phyloP scores from a whole-genome alignment of 2,113 vertebrate genomes.

The Centropus bengalensis region DNA sequence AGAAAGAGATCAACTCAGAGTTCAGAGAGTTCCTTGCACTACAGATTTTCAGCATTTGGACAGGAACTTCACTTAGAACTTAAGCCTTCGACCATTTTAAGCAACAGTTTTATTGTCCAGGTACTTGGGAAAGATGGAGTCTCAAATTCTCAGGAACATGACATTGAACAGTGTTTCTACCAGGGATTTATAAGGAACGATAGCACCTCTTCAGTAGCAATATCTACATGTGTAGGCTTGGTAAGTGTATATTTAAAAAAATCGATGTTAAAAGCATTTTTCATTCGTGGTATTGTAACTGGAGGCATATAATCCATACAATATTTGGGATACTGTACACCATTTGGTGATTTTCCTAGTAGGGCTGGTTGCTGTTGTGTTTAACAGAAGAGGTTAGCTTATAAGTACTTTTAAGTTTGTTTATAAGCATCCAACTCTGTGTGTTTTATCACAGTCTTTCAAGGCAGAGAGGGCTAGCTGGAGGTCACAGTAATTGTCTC shows the following conservation, averaged over 20 bases:
- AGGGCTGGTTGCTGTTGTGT: not conserved
- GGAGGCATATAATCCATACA: not conserved
- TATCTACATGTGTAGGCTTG: conserved; percentile 94
- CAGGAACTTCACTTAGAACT: conserved; percentile 92
- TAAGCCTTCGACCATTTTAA: conserved; percentile 84
- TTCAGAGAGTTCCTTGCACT: conserved; percentile 83
- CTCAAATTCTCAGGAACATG: conserved; percentile 70
- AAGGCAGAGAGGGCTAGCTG: not conserved
- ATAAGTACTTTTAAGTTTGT: not conserved
- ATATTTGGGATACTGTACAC: not conserved
- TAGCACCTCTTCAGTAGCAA: conserved; percentile 87
- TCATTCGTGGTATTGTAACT: not conserved
- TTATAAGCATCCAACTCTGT: not conserved
- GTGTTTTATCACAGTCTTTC: not conserved
- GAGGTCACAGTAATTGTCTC: not conserved
- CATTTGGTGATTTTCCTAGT: not conserved
- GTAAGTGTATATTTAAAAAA: conserved; percentile 79
- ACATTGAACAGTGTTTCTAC: conserved; percentile 88
- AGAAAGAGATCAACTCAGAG: conserved; percentile 80
- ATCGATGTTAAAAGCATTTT: not conserved
- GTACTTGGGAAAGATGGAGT: conserved; percentile 83
- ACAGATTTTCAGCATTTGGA: conserved; percentile 91
- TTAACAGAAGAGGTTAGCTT: not conserved
- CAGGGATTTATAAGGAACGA: conserved; percentile 94
- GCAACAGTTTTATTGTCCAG: conserved; percentile 89